phyloP scores from a whole-genome alignment of 2,888 invertebrate species.

The Andrena chrysosceles region DNA sequence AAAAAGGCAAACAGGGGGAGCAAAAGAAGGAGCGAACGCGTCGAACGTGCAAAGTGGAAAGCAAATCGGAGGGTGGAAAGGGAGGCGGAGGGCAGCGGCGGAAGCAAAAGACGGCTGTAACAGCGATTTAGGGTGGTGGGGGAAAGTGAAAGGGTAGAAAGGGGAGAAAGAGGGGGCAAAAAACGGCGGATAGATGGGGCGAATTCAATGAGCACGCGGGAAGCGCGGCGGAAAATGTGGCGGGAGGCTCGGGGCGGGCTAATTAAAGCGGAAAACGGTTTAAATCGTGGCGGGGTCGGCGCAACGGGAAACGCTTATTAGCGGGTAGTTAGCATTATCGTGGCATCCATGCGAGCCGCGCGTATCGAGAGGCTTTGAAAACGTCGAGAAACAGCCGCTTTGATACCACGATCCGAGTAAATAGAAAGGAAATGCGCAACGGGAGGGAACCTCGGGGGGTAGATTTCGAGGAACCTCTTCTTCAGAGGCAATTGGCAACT shows the following conservation, averaged over 20 bases:
- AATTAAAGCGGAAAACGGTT: slow-evolving; percentile 69
- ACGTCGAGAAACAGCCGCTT: slow-evolving; percentile 51
- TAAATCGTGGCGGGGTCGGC: slow-evolving; percentile 52
- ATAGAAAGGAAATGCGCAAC: slow-evolving; percentile 52
- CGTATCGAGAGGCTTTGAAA: slow-evolving; percentile 47
- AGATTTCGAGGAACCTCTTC: neutral
- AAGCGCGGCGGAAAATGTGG: neutral
- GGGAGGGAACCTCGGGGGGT: neutral
- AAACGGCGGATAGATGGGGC: neutral
- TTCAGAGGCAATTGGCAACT: neutral
- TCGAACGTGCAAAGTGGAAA: neutral
- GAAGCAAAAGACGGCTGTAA: neutral
- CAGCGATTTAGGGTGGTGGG: neutral
- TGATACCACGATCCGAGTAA: slow-evolving; percentile 56
- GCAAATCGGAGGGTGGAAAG: neutral
- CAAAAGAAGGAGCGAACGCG: neutral
- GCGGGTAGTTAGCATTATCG: slow-evolving; percentile 58
- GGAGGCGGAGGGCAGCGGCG: neutral
- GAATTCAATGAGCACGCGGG: slow-evolving; percentile 22
- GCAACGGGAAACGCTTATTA: slow-evolving; percentile 68
- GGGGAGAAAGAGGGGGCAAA: too few relatives aligned
- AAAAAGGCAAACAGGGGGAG: neutral
- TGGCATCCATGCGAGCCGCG: slow-evolving; percentile 18
- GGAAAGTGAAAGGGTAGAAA: slow-evolving; percentile 9
- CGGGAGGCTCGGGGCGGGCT: slow-evolving; percentile 39